Percentiles rank a stretch among this genome's conserved stretches.
Evolutionary conservation across 2,113 vertebrate genomes (phyloP).

Genomic region (Astatoreochromis straeleni): DNA sequence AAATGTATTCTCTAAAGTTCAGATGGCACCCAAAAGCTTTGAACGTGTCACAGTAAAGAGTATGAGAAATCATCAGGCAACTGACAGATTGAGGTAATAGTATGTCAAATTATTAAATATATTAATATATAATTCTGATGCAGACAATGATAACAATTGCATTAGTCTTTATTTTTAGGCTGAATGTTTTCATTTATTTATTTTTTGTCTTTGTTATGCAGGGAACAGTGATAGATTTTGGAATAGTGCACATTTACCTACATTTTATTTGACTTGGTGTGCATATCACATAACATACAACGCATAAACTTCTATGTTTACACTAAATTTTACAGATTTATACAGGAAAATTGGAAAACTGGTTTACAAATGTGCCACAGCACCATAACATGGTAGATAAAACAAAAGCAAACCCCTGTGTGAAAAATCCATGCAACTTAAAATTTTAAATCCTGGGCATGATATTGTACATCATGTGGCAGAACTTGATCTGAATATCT

Average conservation of each 20-base stretch:
- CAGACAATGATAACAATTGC: background rate
- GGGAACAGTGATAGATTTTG: background rate
- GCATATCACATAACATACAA: background rate
- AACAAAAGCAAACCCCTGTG: background rate
- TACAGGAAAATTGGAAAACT: background rate
- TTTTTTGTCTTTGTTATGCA: background rate
- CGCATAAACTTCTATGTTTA: background rate
- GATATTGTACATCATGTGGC: conserved; percentile 32
- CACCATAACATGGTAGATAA: background rate
- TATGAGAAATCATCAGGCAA: background rate
- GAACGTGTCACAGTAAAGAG: background rate
- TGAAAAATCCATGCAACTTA: background rate
- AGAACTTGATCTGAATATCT: conserved; percentile 41
- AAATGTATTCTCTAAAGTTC: conserved; percentile 20
- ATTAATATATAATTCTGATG: background rate
- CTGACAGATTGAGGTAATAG: conserved; percentile 4
- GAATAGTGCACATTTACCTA: background rate
- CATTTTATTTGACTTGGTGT: background rate
- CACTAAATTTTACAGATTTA: background rate
- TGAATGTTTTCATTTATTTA: background rate
- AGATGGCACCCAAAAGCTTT: conserved; percentile 24
- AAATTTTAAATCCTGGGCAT: background rate
- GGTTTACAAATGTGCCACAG: background rate
- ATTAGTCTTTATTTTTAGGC: background rate
- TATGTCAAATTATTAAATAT: background rate